Evolutionary conservation across 2,797 vertebrate species (phyloP), one percentile per base, ranked within the genome.

Genomic region (Anolis apletophallus): DNA sequence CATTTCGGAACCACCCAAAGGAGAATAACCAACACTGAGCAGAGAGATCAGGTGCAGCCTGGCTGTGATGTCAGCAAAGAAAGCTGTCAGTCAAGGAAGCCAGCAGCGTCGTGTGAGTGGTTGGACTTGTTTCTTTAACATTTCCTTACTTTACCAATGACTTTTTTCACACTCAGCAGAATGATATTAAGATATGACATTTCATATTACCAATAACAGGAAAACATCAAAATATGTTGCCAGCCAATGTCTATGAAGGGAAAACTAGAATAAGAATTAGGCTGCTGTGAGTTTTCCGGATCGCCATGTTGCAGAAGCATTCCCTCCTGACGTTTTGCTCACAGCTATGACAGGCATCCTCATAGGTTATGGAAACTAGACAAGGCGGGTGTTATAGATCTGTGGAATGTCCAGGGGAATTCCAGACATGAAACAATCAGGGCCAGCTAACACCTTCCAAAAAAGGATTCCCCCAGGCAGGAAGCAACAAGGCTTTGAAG

Each of bases 11-110:
- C 3, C 40, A 88, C 32, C 75, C 76, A 59, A 82, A 71, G 87
- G 72, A 93, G 89, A 86, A 89, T 72, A 89, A 91, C 91, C 92
- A 82, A 71, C 34, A 54, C 87, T 91, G 92, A 93, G 93, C 87
- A 88, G 87, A 77, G 7, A 74, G 29, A 76, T 3, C 1, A 0
- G 54, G 78, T 77, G 75, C 23, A 55, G 40, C 3, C 5, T 9
- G 75, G 26, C 52, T 50, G 74, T 67, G 74, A 57, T 78, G 84
- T 55, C 89, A 91, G 89, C 90, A 83, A 4, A 80, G 32, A 84
- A 0, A 9, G 0, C 13, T 13, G 80, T 77, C 83, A 75, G 3
- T 40, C 59, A 72, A 89, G 68, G 59, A 84, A 88, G 83, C 67
- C 84, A 86, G 89, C 69, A 81, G 88, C 0, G 68, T 86, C 81